Evolutionary conservation across 64 coral and sea anemone species (phyloP), one percentile per base, ranked within the genome.

Genomic region (Montipora sp.): DNA sequence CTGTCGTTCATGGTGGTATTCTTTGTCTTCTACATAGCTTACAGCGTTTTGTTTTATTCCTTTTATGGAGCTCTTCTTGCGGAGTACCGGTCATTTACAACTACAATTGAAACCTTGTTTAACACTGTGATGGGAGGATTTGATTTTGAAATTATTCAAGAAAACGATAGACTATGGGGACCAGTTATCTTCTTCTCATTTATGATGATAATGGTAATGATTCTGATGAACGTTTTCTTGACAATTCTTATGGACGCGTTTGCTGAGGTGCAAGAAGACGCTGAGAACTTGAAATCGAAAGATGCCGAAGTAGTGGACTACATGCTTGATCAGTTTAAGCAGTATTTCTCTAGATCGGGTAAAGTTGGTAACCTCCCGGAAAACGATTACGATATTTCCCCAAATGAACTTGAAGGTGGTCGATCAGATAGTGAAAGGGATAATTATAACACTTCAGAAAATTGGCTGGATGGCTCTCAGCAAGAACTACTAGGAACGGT

Each of bases 121-220:
- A 98, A 92, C 48, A 83, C 91, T 50, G 49, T 98, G 10, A 84
- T 98, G 87, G 95, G 95, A 10, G 95, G 83, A 0, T 98, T 94
- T 85, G 92, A 98, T 58, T 98, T 91, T 80, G 87, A 92, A 63
- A 83, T 80, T 14, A n/a, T 98, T 14, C 84, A 69, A 67, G 84
- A 94, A 55, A 87, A 83, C 70, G 87, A 94, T 70, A 78, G 86
- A 49, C 48, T 92, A 51, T 63, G 88, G 23, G 95, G 95, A 20
- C 95, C 95, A 10, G 79, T 92, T 46, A 75, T 97, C 51, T 97
- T 97, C 68, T 97, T 97, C n/a, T 91, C 95, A 18, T 97, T 97
- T 43, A 91, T 91, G 89, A 94, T 97, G 77, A 89, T 91, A 36
- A 97, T 97, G 95, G 95, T 97, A 2, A 97, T 97, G 95, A 97